phyloP scores from a whole-genome alignment of 2,888 invertebrate genomes.

The Zygogramma bicolorata region DNA sequence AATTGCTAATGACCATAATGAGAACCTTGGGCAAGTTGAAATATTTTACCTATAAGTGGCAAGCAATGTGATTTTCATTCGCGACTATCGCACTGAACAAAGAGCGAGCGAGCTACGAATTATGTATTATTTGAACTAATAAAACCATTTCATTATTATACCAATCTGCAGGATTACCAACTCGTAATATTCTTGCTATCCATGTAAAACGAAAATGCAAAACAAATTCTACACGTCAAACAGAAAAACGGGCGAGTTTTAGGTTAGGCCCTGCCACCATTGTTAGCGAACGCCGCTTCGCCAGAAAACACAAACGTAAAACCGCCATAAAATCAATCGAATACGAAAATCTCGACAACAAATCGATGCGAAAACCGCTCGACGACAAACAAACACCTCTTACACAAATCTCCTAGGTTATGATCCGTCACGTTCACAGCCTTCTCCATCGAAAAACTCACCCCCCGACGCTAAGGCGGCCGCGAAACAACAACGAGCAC shows the following conservation, averaged over 20 bases:
- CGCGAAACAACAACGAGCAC: slow-evolving; percentile 11
- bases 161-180: no score
- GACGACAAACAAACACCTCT: slow-evolving; percentile 14
- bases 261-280: background rate
- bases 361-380: slow-evolving; percentile 11
- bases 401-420: slow-evolving; percentile 19
- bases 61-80: no score
- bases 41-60: no score
- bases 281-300: slow-evolving; percentile 5
- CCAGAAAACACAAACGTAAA: background rate
- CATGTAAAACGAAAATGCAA: background rate
- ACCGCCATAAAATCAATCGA: slow-evolving; percentile 24
- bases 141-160: no score
- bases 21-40: no score
- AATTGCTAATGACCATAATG: no score
- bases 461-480: slow-evolving; percentile 3
- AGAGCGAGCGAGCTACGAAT: no score
- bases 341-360: slow-evolving; percentile 30
- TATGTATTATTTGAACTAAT: background rate
- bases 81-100: no score
- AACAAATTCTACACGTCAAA: background rate
- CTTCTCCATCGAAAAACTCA: slow-evolving; percentile 5
- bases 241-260: background rate
- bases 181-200: background rate
- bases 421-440: slow-evolving; percentile 8